Evolutionary conservation across 2,113 vertebrate genomes (phyloP), one percentile per base, ranked within the genome.

Genomic region (Epinephelus fuscoguttatus): DNA sequence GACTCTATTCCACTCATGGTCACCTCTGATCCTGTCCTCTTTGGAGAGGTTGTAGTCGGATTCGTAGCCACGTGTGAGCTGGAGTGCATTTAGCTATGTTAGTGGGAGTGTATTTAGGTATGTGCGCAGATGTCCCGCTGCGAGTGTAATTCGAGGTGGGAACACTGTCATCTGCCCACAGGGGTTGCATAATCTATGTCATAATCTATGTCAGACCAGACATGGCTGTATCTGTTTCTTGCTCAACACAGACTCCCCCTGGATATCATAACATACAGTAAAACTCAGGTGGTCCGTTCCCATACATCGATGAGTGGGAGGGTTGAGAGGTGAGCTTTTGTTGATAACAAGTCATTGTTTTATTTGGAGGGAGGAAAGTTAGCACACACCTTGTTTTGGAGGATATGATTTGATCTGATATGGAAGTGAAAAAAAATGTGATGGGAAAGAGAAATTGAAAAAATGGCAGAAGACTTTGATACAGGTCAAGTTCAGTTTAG

Each of bases 71-170:
- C 27, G 74, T 68, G 68, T 47, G 64, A 71, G 49, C 7, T 2
- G 13, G 40, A 42, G 63, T 23, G 47, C 47, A 7, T 63, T 60
- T 6, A 68, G n/a, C 70, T 75, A 75, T 87, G 74, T 30, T 37
- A 37, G 33, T 3, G 4, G 13, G 40, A 42, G 63, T 23, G 47
- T 47, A 7, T 63, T 60, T 6, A 68, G n/a, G 73, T 77, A 75
- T 87, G 74, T 30, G 30, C 5, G 13, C 79, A 87, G 64, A 81
- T 57, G 59, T 81, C 67, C 53, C 4, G 2, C 59, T 49, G 68
- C 18, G n/a, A 60, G 70, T 69, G 89, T 85, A 91, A 92, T 64
- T 73, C 6, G 78, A 92, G 75, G 76, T 84, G 80, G 71, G 71
- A 68, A 72, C 45, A 23, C 69, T 40, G 60, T 85, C 87, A 87